Evolutionary conservation across 2,888 invertebrate genomes (phyloP), one percentile per base, ranked within the genome.

Genomic region (Drosophila austrosaltans): DNA sequence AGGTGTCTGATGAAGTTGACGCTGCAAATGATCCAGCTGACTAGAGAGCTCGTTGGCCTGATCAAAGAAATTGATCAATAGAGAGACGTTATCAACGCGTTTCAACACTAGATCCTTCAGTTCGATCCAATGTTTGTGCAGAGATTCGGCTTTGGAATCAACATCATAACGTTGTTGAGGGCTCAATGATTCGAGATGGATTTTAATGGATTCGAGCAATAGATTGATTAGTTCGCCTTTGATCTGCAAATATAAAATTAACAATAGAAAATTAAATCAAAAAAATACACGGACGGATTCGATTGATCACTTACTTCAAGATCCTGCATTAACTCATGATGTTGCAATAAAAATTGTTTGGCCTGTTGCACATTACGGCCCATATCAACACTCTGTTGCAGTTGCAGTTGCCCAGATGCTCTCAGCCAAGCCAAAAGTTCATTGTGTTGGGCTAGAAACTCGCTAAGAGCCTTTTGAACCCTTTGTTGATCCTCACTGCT

Each of bases 371-470:
- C 89, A 87, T 94, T 94, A 63, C 94, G 94, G n/a, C 97, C 97
- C 95, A 97, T 95, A 84, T 96, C 95, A 73, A 94, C 94, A 86
- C 96, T 95, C 48, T 95, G 95, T 82, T 95, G 94, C 56, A 97
- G 93, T 89, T 96, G 96, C 60, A 95, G 94, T 86, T 96, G 96
- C 0, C 95, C 96, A 32, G 96, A 95, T 64, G 95, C 95, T 30
- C 94, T 93, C 63, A 97, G 90, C 96, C 97, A 97, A n/a, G 94
- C 94, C 73, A 95, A 94, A 40, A 97, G 92, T 90, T 94, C 94
- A 77, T 95, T 95, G 89, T 95, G 95, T 87, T 94, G 94, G 58
- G 95, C 94, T 30, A 95, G 93, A 92, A 96, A 96, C 63, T 93
- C 93, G 66, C 94, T 94, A 16, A 96, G 92, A n/a, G 95, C 95